Evolutionary conservation across 2,797 vertebrate genomes (phyloP).

Genomic region (Enteromius thamalakanensis): DNA sequence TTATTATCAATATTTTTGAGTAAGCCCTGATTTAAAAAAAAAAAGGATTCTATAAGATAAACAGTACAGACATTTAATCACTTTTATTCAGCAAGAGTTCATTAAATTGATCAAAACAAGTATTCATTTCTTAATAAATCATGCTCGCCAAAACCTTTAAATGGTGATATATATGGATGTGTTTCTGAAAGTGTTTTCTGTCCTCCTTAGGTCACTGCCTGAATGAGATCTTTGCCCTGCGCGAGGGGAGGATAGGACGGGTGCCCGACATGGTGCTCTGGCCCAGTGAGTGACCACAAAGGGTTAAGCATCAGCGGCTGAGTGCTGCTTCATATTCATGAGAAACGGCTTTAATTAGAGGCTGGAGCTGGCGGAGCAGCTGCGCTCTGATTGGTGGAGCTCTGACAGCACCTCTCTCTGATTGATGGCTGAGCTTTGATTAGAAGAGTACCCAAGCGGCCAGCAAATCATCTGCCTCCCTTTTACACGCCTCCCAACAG

Average conservation of each 20-base stretch:
- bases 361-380: constrained; percentile 46
- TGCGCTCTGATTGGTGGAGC: constrained; percentile 70
- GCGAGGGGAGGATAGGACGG: constrained; percentile 92
- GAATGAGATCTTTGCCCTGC: constrained; percentile 95
- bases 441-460: constrained; percentile 68
- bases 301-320: constrained; percentile 67
- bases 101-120: too few species aligned
- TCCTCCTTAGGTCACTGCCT: constrained; percentile 91
- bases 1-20: neutral
- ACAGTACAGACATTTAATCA: too few species aligned
- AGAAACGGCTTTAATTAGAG: constrained; percentile 75
- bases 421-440: constrained; percentile 72
- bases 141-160: neutral
- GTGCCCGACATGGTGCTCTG: constrained; percentile 96
- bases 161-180: neutral
- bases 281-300: constrained; percentile 90
- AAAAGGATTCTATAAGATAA: too few species aligned
- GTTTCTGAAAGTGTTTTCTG: neutral
- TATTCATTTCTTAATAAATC: neutral
- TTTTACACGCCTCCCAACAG: neutral
- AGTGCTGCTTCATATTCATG: constrained; percentile 79
- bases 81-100: too few species aligned
- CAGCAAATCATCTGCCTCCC: constrained; percentile 65
- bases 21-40: too few species aligned
- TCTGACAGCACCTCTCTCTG: constrained; percentile 68